Evolutionary conservation across 2,113 vertebrate species (phyloP), one percentile per base, ranked within the genome.

Genomic region (Platysternon megacephalum): DNA sequence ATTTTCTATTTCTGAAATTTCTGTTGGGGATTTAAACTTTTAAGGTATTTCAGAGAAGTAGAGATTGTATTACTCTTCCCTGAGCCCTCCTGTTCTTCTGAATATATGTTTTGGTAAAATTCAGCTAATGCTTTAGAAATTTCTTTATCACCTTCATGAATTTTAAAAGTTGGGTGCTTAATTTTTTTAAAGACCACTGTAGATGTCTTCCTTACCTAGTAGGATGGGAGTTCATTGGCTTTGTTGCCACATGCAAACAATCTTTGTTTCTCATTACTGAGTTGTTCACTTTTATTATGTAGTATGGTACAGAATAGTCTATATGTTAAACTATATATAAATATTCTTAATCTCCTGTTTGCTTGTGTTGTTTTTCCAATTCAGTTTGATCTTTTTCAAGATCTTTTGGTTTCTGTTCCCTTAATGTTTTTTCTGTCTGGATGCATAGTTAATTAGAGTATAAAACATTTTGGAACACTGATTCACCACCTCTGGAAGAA

Each of bases 341-440:
- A 76, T 44, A 76, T 76, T 42, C 92, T 81, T 85, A 78, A 42
- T 86, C 46, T 92, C 11, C 32, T 51, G 74, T 81, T 93, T 94
- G 22, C 65, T 44, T 42, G 42, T 39, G 21, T 42, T 44, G 61
- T 26, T 76, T 44, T 76, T 76, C 22, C 42, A 76, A 6, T 76
- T 42, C 22, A 76, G 5, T 76, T 42, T 26, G 19, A 76, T 26
- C 22, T 76, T 44, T 97, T 89, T 92, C 79, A 44, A 89, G 46
- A 92, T 93, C 87, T 83, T 95, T 81, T 74, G 72, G 35, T 58
- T 93, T 96, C 86, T 79, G 29, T 92, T 88, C 95, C 92, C 82
- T 95, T 97, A 95, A 88, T 88, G 96, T 96, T 89, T 56, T 28
- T 39, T 79, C 87, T 89, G 92, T 87, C 87, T 91, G 92, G 79